A percentile compares a stretch with the other conserved stretches of the same genome.
These are phyloP conservation scores for Apostichopus californicus DNA, from an alignment of 35 echinoderm and acorn worm genomes.

Conservation along the genomic window DNA sequence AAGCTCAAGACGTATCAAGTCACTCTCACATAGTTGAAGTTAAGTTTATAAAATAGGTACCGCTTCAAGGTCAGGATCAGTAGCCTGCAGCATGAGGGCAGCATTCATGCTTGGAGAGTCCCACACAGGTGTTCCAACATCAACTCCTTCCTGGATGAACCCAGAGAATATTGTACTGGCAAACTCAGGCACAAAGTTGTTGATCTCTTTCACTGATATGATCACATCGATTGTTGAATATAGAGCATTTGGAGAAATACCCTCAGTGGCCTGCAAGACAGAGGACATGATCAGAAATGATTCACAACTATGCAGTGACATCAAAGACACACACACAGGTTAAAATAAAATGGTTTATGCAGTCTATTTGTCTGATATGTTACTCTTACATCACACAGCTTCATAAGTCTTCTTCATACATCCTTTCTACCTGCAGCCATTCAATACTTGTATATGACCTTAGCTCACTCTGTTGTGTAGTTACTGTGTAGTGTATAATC, in stretches of 20 bases:
- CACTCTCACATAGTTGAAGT: neutral
- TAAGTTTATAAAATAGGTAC: slow-evolving; percentile 26
- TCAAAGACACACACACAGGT: no score
- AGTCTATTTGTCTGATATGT: no score
- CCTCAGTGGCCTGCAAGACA: slow-evolving; percentile 51
- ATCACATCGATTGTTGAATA: slow-evolving; percentile 20
- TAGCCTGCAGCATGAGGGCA: slow-evolving; percentile 63
- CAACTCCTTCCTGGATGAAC: slow-evolving; percentile 69
- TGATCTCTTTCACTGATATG: slow-evolving; percentile 57
- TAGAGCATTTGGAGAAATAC: neutral
- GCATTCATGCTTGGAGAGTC: neutral
- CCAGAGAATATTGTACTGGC: slow-evolving; percentile 26
- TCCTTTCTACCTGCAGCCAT: no score
- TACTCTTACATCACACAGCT: no score
- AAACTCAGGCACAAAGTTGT: slow-evolving; percentile 58
- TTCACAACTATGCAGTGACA: no score
- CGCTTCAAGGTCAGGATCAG: slow-evolving; percentile 68
- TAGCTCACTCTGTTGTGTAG: no score
- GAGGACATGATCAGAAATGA: neutral
- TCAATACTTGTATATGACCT: no score
- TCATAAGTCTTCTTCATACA: no score
- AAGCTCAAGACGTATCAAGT: neutral
- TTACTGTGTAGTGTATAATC: no score
- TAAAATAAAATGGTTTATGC: no score
- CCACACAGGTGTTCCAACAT: slow-evolving; percentile 59